These are phyloP conservation scores for Hoplostethus atlanticus DNA, from an alignment of 2,797 vertebrate species.

Conservation along the genomic window DNA sequence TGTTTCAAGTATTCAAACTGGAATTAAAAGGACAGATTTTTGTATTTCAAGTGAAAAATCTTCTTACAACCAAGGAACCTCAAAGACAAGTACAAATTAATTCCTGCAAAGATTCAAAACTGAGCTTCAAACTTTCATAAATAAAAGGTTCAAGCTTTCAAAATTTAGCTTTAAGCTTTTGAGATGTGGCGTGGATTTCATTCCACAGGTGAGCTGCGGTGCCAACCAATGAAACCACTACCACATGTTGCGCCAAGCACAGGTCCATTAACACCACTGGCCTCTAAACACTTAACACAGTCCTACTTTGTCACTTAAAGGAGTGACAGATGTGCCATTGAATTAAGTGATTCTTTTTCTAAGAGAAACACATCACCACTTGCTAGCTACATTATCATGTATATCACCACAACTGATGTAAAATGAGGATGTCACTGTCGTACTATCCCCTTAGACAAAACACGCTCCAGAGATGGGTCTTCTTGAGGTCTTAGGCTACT, in stretches of 20 bases:
- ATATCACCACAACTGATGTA: constrained; percentile 46
- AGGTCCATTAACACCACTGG: constrained; percentile 3
- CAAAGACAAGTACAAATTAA: no score
- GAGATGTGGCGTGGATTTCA: no score
- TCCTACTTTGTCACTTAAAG: constrained; percentile 28
- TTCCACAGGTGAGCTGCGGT: constrained; percentile 13
- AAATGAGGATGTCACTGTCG: constrained; percentile 40
- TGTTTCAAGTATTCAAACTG: no score
- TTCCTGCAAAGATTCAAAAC: no score
- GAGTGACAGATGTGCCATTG: constrained; percentile 18
- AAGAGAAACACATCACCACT: constrained; percentile 38
- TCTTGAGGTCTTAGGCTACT: constrained; percentile 15
- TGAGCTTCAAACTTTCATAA: no score
- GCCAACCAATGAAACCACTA: constrained; percentile 45
- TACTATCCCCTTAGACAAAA: constrained; percentile 41
- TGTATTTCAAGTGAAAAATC: no score
- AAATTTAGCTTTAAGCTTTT: no score
- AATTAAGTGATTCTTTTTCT: constrained; percentile 21
- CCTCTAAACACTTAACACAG: constrained; percentile 22
- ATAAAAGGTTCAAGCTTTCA: no score
- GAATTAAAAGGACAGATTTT: no score
- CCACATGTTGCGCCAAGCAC: constrained; percentile 29
- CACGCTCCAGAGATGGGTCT: constrained; percentile 18
- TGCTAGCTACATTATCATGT: constrained; percentile 45
- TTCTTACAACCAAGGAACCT: no score